phyloP scores from a whole-genome alignment of 2,888 invertebrate species.

The Drosophila rubida region DNA sequence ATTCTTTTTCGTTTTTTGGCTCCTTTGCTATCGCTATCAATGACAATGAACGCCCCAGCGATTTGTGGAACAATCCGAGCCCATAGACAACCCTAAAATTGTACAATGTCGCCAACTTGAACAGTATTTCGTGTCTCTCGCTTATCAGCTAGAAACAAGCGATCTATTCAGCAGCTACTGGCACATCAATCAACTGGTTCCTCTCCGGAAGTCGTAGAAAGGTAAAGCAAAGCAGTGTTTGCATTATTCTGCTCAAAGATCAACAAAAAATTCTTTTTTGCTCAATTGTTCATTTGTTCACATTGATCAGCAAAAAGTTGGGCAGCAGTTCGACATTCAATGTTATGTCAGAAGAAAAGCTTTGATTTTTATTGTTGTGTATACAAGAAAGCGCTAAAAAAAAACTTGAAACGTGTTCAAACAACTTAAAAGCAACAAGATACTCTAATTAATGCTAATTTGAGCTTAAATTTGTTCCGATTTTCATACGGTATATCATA shows the following conservation, averaged over 20 bases:
- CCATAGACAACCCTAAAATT: constrained; percentile 40
- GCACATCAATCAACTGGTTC: not conserved
- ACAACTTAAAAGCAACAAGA: not conserved
- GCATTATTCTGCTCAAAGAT: not conserved
- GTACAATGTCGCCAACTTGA: constrained; percentile 24
- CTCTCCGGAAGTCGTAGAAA: not conserved
- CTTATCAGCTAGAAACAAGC: constrained; percentile 12
- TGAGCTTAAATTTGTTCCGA: not conserved
- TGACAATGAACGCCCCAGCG: constrained; percentile 65
- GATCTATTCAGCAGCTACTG: not conserved
- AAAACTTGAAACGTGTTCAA: not conserved
- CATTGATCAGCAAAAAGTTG: not conserved
- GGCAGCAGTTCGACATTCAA: not conserved
- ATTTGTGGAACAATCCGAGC: constrained; percentile 39
- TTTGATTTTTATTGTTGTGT: not conserved
- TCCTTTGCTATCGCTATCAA: constrained; percentile 63
- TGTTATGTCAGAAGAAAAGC: not conserved
- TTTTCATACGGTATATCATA: not conserved
- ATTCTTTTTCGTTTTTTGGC: constrained; percentile 3
- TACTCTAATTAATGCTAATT: constrained; percentile 14
- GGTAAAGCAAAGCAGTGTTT: not conserved
- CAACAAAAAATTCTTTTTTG: not conserved
- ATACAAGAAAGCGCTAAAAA: constrained; percentile 3
- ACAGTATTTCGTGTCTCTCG: constrained; percentile 19
- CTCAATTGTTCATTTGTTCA: not conserved